Base-by-base conservation (phyloP, 2,113 vertebrate genomes). In the Clinocottus analis region DNA sequence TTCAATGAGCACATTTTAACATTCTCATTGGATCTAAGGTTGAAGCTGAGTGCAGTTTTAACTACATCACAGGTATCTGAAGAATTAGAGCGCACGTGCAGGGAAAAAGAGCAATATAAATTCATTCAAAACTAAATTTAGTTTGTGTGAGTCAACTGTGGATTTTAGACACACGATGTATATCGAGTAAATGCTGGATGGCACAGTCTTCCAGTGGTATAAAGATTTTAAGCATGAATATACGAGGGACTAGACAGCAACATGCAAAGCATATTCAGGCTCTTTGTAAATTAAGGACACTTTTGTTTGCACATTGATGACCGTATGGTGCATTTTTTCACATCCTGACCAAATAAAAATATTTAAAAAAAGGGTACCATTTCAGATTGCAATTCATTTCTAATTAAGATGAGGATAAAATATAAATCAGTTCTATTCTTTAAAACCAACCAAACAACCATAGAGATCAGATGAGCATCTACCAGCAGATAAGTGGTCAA, bases 101-200 rank as follows among this genome's bases (percentile, higher is more conserved):
- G 1, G 0, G 19, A 35, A 61, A 83, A 72, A 77, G 25, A 11
- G 33, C 39, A 49, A 47, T 41, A 33, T 75, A 55, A 59, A 27
- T 23, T 27, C 0, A 16, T 21, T 39, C 6, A 31, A 33, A 47
- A 17, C 43, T 16, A 11, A 51, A 39, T 19, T 19, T 31, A 67
- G 16, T 31, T 72, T n/a, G 17, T 72, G 39, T 3, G 39, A 72
- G 37, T 60, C 19, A 45, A 14, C 25, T 49, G 41, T 8, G n/a
- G 60, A 53, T 53, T 63, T 53, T n/a, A 21, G n/a, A 33, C 4
- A 62, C 1, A 12, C 0, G 3, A 53, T 49, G 45, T 23, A 66
- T 58, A 41, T 39, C 80, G 39, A 79, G 67, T 67, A 79, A 77
- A 87, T 31, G 23, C 29, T 39, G n/a, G 41, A 55, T 82, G 55